phyloP scores from a whole-genome alignment of 2,888 invertebrate genomes.

The Euplexia lucipara region DNA sequence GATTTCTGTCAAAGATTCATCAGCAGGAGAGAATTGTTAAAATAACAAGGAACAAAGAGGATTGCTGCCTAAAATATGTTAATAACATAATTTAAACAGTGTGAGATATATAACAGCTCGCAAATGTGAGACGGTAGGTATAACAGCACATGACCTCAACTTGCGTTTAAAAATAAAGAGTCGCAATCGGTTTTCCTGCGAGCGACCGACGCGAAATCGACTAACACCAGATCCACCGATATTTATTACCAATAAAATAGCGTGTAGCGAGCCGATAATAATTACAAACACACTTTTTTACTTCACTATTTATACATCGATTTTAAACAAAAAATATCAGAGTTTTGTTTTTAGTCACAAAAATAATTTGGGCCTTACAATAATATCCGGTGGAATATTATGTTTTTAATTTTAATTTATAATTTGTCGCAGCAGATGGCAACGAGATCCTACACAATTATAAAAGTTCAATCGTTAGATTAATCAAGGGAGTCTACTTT shows the following conservation, averaged over 20 bases:
- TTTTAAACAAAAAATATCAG: conserved; percentile 75
- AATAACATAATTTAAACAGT: conserved; percentile 23
- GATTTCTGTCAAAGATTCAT: neutral
- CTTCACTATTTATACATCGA: conserved; percentile 67
- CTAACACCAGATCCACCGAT: conserved; percentile 81
- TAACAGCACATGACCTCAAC: conserved; percentile 75
- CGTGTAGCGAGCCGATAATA: conserved; percentile 72
- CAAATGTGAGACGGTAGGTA: conserved; percentile 61
- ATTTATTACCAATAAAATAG: conserved; percentile 87
- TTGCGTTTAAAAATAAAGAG: conserved; percentile 80
- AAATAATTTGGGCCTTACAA: conserved; percentile 77
- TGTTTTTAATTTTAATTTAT: conserved; percentile 78
- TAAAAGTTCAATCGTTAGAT: conserved; percentile 52
- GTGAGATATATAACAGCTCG: conserved; percentile 36
- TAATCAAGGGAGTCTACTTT: conserved; percentile 33
- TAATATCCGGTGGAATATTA: conserved; percentile 84
- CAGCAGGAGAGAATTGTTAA: neutral
- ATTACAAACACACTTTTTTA: conserved; percentile 75
- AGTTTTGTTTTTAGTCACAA: conserved; percentile 68
- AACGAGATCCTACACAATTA: conserved; percentile 74
- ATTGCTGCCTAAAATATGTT: conserved; percentile 27
- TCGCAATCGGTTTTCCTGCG: conserved; percentile 70
- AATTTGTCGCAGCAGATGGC: conserved; percentile 83
- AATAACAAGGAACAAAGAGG: neutral
- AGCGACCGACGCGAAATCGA: conserved; percentile 70